Evolutionary conservation across 2,888 invertebrate genomes (phyloP), one percentile per base, ranked within the genome.

Genomic region (Caenorhabditis sulstoni): DNA sequence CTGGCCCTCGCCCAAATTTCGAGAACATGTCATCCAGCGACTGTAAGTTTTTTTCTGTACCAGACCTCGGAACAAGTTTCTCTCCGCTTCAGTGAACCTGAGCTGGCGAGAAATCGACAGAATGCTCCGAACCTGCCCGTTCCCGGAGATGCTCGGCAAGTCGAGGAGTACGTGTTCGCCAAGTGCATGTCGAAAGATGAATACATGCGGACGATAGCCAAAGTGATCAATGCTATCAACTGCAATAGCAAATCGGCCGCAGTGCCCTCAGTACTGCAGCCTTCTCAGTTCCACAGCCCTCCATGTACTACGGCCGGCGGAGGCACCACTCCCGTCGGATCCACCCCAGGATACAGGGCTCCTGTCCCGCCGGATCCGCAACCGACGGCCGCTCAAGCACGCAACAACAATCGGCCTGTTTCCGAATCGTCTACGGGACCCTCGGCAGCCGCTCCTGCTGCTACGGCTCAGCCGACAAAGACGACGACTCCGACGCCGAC

Each of bases 121-220:
- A 88, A 90, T 57, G 89, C 89, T 9, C 89, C 89, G 37, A 89
- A 89, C 71, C 77, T 89, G 29, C 89, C 89, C 9, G 89, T 89
- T 18, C 89, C 88, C 12, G 89, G 89, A 12, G 88, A 89, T 73
- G 89, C 89, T 0, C 77, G 88, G 45, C 88, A 89, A 66, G 89
- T 89, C 20, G 89, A 89, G 73, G 89, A 89, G 57, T 89, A 89
- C 75, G 89, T 89, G 18, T 89, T 89, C 79, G 88, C 89, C 66
- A 89, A 89, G 75, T 89, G 89, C 59, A 79, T 83, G 65, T 85
- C 87, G 70, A 89, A 89, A 73, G 89, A 90, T 70, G 89, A 89
- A 65, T 89, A 89, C 77, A 90, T 89, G 89, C 62, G 89, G 35
- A 89, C 89, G 8, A 89, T 89, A 53, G 89, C 89, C 45, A 89